Percentiles rank a stretch among this genome's conserved stretches.
These are phyloP conservation scores for Daphoenositta chrysoptera DNA, from an alignment of 2,113 vertebrate species.

Conservation along the genomic window DNA sequence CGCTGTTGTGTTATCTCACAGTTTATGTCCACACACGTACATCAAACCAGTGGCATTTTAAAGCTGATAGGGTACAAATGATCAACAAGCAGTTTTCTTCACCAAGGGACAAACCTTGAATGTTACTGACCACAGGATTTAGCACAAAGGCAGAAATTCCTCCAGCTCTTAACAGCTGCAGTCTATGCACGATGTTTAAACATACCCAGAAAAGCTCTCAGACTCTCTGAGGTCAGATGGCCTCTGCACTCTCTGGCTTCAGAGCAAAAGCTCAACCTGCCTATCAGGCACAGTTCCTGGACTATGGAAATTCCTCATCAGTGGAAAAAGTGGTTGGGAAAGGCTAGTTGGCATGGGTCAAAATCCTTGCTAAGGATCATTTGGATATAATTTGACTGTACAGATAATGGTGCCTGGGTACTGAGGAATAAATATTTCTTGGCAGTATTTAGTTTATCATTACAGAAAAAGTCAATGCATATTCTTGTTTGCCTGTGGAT, in stretches of 20 bases:
- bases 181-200: background rate
- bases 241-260: background rate
- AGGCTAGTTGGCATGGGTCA: background rate
- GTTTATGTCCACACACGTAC: background rate
- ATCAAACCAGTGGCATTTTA: background rate
- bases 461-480: background rate
- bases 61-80: background rate
- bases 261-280: background rate
- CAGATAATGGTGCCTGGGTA: background rate
- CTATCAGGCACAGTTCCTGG: accelerated
- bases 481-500: background rate
- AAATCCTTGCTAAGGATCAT: background rate
- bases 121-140: background rate
- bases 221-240: background rate
- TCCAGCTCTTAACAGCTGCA: background rate
- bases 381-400: background rate
- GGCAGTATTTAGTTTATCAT: background rate
- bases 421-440: background rate
- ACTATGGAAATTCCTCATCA: background rate
- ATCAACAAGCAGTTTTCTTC: background rate
- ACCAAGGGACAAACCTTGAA: background rate
- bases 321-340: background rate
- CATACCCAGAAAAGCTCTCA: background rate
- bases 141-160: background rate
- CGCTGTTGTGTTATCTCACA: background rate